Evolutionary conservation across 2,797 vertebrate species (phyloP).

Genomic region (Cyprinella venusta): DNA sequence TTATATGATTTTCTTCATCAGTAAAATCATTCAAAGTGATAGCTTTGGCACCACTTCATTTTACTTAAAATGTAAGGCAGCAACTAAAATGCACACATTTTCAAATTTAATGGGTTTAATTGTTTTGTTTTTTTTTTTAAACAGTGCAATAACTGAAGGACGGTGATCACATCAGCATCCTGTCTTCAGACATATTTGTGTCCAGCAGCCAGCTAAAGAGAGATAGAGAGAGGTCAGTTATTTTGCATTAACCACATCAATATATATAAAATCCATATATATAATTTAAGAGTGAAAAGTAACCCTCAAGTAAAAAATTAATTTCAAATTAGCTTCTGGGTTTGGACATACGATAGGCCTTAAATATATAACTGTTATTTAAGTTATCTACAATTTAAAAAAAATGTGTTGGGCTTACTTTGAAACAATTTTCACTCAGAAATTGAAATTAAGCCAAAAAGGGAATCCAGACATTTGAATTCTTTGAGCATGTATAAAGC

Average conservation of each 20-base stretch:
- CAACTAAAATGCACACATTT: not conserved
- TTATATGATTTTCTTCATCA: not conserved
- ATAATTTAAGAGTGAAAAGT: not conserved
- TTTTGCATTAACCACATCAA: not conserved
- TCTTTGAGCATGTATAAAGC: not conserved
- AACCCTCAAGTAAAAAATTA: not conserved
- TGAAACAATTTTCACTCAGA: not conserved
- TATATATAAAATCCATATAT: not conserved
- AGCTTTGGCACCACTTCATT: not conserved
- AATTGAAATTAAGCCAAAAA: not conserved
- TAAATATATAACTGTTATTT: not conserved
- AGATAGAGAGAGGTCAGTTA: not conserved
- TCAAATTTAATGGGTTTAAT: not conserved
- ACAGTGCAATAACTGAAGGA: slow-evolving; percentile 22
- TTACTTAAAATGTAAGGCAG: not conserved
- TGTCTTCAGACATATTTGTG: slow-evolving; percentile 66
- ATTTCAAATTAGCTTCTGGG: not conserved
- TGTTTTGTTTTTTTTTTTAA: not conserved
- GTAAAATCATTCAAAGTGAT: not conserved
- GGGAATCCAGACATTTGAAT: not conserved
- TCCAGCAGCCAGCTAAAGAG: slow-evolving; percentile 64
- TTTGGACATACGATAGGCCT: not conserved
- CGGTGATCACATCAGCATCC: slow-evolving; percentile 1
- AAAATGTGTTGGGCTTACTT: not conserved
- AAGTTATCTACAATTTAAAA: not conserved